phyloP scores from a whole-genome alignment of 2,797 vertebrate genomes.

The Acomys russatus region DNA sequence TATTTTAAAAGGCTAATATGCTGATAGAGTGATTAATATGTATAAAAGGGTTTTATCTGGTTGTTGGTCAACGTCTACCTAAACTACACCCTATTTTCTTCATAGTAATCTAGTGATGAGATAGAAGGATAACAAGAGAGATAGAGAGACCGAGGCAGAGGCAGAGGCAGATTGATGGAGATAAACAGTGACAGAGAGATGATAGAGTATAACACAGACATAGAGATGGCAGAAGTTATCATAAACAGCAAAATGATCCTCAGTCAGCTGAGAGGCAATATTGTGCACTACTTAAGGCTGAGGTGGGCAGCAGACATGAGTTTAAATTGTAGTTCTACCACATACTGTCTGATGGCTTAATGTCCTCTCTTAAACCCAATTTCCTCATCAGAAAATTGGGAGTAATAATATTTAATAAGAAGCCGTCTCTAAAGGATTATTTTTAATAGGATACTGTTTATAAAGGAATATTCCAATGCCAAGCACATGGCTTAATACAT shows the following conservation, averaged over 20 bases:
- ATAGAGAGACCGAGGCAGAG: background rate
- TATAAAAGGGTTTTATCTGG: background rate
- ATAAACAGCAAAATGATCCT: background rate
- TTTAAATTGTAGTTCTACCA: background rate
- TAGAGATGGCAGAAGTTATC: background rate
- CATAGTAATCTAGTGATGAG: background rate
- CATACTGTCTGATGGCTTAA: conserved; percentile 18
- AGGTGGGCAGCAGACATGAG: background rate
- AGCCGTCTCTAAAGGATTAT: conserved; percentile 34
- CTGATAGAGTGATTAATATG: background rate
- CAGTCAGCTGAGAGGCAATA: background rate
- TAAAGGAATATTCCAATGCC: conserved; percentile 14
- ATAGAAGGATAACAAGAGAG: background rate
- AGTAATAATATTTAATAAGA: conserved; percentile 63
- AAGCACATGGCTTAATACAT: conserved; percentile 22
- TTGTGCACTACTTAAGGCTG: background rate
- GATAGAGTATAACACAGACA: background rate
- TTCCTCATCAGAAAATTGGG: conserved; percentile 48
- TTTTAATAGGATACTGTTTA: background rate
- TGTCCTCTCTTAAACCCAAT: conserved; percentile 1
- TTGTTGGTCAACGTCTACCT: background rate
- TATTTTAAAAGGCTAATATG: background rate
- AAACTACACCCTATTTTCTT: background rate
- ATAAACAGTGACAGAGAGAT: background rate
- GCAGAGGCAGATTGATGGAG: background rate